Evolutionary conservation across 2,113 vertebrate species (phyloP).

Genomic region (Labeo catla): DNA sequence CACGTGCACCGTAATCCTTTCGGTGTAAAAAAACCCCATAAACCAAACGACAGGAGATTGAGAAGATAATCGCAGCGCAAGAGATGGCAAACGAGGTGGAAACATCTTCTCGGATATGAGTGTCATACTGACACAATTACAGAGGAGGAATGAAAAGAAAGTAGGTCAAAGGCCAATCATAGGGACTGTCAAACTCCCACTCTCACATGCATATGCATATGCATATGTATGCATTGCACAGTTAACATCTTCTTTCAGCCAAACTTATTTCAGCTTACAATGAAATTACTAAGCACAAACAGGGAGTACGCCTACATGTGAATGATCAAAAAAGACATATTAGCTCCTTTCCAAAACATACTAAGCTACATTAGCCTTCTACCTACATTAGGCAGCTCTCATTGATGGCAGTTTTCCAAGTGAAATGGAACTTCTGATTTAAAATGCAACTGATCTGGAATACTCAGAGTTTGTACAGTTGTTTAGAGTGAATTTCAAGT

Average conservation of each 20-base stretch:
- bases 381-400: not conserved
- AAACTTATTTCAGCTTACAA: not conserved
- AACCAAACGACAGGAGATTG: not conserved
- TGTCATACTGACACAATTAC: conserved; percentile 43
- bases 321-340: not conserved
- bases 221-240: not conserved
- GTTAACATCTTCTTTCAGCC: not conserved
- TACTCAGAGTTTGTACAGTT: not conserved
- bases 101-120: not conserved
- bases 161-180: conserved; percentile 50
- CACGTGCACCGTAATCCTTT: not conserved
- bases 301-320: not conserved
- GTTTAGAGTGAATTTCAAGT: not conserved
- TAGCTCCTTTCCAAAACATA: not conserved
- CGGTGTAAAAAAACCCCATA: not conserved
- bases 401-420: not conserved
- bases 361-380: not conserved
- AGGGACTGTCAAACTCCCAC: conserved; percentile 15
- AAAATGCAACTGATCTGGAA: not conserved
- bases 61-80: not conserved
- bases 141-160: conserved; percentile 22
- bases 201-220: not conserved
- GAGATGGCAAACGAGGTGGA: not conserved
- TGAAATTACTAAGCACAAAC: not conserved
- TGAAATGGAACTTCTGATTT: not conserved